Evolutionary conservation across 2,888 invertebrate species (phyloP), one percentile per base, ranked within the genome.

Genomic region (Eumerus sabulonum): DNA sequence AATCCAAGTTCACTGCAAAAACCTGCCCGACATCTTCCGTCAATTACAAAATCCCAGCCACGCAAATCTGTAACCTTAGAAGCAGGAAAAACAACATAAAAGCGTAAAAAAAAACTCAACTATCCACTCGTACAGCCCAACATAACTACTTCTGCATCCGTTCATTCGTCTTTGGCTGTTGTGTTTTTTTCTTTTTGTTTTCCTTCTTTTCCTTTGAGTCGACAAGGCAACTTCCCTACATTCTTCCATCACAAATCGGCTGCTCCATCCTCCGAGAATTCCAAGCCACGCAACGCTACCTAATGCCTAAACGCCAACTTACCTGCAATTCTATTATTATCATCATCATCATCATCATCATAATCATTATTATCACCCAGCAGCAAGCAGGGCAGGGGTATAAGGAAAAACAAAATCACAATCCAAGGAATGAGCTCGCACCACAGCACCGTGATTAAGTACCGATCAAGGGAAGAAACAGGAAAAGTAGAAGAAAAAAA

Each of bases 311-410:
- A 79, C 68, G 74, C 68, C 54, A 70, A 70, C 59, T 79, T 73
- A 79, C 79, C 79, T 79, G 79, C 68, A 79, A 74, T 79, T 79
- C 45, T 64, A 79, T 79, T 68, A 79, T 79, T 68, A 77, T 71
- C 18, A 77, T 67, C 40, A 71, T 77, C 64, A 63, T 57, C 53
- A 27, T 27, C 27, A 7, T 27, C 27, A 27, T 27, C 27, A 27
- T 27, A 2, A 27, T 27, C 27, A 27, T n/a, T n/a, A n/a, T n/a
- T n/a, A n/a, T n/a, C n/a, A n/a, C n/a, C n/a, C 62, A 68, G 48
- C 40, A 47, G 42, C 38, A 2, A 27, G 7, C 27, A 27, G 27
- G 7, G 27, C 27, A 27, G 2, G 2, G 27, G 27, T 27, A 27
- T 27, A 18, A 59, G 44, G 47, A 42, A 76, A 17, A 36, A 48